phyloP scores from a whole-genome alignment of 2,113 vertebrate genomes.

The Cacatua alba region DNA sequence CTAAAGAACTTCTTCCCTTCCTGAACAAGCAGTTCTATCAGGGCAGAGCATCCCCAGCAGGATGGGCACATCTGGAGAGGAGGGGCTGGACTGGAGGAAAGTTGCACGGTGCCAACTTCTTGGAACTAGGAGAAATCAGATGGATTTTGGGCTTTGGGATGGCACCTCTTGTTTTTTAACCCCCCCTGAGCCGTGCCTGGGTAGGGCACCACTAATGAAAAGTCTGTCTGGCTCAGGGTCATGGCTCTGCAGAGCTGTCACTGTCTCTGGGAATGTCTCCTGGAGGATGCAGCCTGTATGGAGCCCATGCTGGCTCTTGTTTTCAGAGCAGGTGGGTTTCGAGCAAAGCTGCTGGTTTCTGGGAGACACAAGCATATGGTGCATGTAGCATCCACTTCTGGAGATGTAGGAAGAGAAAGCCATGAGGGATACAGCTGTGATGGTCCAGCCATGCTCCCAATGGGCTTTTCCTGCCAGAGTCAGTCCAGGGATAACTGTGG shows the following conservation, averaged over 20 bases:
- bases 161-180: neutral
- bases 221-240: neutral
- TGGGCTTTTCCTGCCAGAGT: neutral
- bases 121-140: neutral
- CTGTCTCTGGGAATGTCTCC: neutral
- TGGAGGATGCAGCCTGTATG: neutral
- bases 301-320: neutral
- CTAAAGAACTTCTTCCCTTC: neutral
- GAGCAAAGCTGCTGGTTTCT: neutral
- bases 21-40: no score
- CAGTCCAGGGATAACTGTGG: neutral
- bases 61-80: neutral
- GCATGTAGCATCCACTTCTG: neutral
- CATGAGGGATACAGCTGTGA: neutral
- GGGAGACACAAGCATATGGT: neutral
- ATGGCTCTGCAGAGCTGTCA: neutral
- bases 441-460: neutral
- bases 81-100: neutral
- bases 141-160: neutral
- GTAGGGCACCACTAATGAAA: neutral
- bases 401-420: neutral
- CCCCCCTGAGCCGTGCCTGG: neutral
- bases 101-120: neutral
- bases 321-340: neutral
- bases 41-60: neutral